phyloP scores from a whole-genome alignment of 1,140 invertebrate genomes.

The Zophobas morio region DNA sequence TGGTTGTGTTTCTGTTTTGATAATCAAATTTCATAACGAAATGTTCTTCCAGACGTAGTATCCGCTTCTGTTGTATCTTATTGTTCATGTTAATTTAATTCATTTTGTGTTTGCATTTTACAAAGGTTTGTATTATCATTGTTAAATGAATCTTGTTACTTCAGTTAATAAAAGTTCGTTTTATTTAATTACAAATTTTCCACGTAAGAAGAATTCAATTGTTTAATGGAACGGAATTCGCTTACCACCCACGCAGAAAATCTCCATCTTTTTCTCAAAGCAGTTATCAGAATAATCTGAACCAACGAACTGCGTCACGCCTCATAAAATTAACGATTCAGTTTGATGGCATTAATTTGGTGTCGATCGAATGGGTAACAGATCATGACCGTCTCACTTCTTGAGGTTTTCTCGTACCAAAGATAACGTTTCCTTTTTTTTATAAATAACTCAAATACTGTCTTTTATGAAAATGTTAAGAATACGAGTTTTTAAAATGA shows the following conservation, averaged over 20 bases:
- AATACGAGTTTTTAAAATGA: background rate
- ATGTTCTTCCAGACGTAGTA: too few relatives aligned
- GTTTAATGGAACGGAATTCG: conserved; percentile 15
- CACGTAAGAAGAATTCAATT: conserved; percentile 25
- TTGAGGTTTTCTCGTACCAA: background rate
- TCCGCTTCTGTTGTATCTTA: too few relatives aligned
- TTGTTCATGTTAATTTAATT: conserved; percentile 8
- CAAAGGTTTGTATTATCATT: conserved; percentile 4
- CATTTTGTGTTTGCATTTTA: conserved; percentile 2
- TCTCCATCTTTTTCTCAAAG: conserved; percentile 1
- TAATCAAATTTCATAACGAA: too few relatives aligned
- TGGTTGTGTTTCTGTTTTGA: too few relatives aligned
- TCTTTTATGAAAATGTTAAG: background rate
- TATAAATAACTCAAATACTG: conserved; percentile 8
- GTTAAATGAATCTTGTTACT: conserved; percentile 14
- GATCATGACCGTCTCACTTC: background rate
- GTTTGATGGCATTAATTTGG: conserved; percentile 14
- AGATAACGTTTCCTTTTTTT: background rate
- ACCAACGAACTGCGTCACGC: background rate
- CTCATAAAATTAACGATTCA: conserved; percentile 21
- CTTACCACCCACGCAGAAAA: conserved; percentile 16
- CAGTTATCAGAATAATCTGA: conserved; percentile 3
- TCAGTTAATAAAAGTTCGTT: background rate
- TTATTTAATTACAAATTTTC: conserved; percentile 23
- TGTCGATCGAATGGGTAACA: background rate